phyloP scores from a whole-genome alignment of 2,888 invertebrate species.

The Lasiommata megera region DNA sequence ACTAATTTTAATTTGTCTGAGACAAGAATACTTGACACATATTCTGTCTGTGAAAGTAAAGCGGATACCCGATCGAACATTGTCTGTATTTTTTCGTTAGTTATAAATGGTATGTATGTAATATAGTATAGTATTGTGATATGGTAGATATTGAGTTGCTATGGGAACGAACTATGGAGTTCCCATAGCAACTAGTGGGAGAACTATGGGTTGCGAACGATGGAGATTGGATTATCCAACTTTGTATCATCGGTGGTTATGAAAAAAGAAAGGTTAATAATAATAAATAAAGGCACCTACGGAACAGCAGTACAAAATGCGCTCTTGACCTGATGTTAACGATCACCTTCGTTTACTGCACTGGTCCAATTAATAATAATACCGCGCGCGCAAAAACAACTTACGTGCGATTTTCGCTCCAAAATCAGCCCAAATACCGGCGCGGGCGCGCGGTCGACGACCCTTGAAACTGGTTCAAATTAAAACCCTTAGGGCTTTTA shows the following conservation, averaged over 20 bases:
- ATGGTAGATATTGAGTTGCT: too few species aligned
- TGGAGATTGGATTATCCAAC: too few species aligned
- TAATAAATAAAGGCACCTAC: conserved; percentile 30
- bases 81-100: too few species aligned
- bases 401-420: conserved; percentile 70
- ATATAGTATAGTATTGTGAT: too few species aligned
- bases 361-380: conserved; percentile 80
- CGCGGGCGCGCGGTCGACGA: conserved; percentile 56
- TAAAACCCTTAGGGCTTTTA: conserved; percentile 56
- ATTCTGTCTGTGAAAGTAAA: neutral
- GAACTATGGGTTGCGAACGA: too few species aligned
- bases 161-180: too few species aligned
- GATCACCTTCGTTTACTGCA: conserved; percentile 57
- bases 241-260: too few species aligned
- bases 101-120: too few species aligned
- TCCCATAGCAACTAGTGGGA: too few species aligned
- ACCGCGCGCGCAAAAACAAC: conserved; percentile 62
- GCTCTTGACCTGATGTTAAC: conserved; percentile 51
- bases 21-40: neutral
- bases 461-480: conserved; percentile 65
- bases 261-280: too few species aligned
- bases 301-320: conserved; percentile 40
- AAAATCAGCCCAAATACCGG: conserved; percentile 70
- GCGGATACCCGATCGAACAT: neutral
- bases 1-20: neutral